phyloP scores from a whole-genome alignment of 1,140 invertebrate genomes.

The Schlechtendalia chinensis region DNA sequence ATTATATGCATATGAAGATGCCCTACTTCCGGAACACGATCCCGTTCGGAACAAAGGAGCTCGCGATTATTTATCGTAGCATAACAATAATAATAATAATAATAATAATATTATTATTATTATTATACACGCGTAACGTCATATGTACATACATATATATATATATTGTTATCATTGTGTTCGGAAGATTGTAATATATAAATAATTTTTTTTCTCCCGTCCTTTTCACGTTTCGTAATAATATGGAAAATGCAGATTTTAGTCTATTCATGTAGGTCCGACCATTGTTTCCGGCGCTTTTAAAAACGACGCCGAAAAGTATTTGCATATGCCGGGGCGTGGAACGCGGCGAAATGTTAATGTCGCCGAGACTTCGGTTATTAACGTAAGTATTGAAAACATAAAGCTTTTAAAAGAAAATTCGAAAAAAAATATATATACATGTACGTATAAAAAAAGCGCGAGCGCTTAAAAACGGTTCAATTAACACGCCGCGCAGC shows the following conservation, averaged over 20 bases:
- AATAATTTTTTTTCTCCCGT: slow-evolving; percentile 4
- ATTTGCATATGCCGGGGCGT: slow-evolving; percentile 20
- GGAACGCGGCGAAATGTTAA: slow-evolving; percentile 1
- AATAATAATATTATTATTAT: slow-evolving; percentile 9
- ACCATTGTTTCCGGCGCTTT: slow-evolving; percentile 46
- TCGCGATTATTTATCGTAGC: slow-evolving; percentile 39
- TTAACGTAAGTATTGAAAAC: slow-evolving; percentile 1
- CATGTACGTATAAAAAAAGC: too few relatives aligned
- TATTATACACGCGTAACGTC: slow-evolving; percentile 15
- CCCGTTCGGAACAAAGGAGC: slow-evolving; percentile 40
- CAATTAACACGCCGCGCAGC: not conserved
- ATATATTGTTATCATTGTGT: slow-evolving; percentile 46
- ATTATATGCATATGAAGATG: slow-evolving; percentile 50
- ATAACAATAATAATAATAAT: slow-evolving; percentile 22
- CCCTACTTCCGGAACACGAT: slow-evolving; percentile 49
- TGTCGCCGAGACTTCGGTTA: not conserved
- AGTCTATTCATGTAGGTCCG: slow-evolving; percentile 43
- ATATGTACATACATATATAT: too few relatives aligned
- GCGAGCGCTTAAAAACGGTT: slow-evolving; percentile 4
- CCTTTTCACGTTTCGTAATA: slow-evolving; percentile 4
- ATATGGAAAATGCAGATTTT: slow-evolving; percentile 47
- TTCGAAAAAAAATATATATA: too few relatives aligned
- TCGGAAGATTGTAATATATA: slow-evolving; percentile 27
- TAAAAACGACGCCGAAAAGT: slow-evolving; percentile 37
- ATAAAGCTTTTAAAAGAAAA: not conserved